Conservation (phyloP, 35 echinoderm and acorn worm species). For the Apostichopus japonicus region DNA sequence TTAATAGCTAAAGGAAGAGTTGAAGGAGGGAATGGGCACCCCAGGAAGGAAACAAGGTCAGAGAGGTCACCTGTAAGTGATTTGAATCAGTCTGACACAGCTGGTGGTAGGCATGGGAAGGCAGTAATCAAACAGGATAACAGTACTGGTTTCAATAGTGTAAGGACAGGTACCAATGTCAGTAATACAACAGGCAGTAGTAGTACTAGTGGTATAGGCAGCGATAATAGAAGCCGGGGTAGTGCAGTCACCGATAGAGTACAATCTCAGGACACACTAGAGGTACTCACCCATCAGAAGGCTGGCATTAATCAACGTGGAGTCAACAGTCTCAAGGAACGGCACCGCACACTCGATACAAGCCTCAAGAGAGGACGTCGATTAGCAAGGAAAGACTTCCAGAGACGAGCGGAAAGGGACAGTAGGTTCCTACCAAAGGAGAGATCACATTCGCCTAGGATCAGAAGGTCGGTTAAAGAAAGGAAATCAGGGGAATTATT, state of each 20-base stretch:
- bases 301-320: background rate
- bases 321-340: background rate
- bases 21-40: background rate
- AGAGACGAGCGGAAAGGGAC: background rate
- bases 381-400: background rate
- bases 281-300: background rate
- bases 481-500: background rate
- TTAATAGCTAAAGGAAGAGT: background rate
- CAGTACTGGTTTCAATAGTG: background rate
- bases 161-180: background rate
- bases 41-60: constrained; percentile 45
- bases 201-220: background rate
- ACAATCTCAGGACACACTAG: background rate
- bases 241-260: background rate
- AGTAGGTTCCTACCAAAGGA: constrained; percentile 24
- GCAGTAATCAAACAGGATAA: background rate
- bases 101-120: background rate
- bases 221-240: background rate
- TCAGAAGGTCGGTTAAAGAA: background rate
- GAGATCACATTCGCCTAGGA: constrained; percentile 12
- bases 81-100: constrained; percentile 30
- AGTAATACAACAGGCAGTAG: background rate
- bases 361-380: background rate
- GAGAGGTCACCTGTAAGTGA: constrained; percentile 8
- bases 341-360: too few relatives aligned